Percentiles rank a stretch among this genome's conserved stretches.
phyloP scores from a whole-genome alignment of 2,113 vertebrate species.

The Clarias magur region DNA sequence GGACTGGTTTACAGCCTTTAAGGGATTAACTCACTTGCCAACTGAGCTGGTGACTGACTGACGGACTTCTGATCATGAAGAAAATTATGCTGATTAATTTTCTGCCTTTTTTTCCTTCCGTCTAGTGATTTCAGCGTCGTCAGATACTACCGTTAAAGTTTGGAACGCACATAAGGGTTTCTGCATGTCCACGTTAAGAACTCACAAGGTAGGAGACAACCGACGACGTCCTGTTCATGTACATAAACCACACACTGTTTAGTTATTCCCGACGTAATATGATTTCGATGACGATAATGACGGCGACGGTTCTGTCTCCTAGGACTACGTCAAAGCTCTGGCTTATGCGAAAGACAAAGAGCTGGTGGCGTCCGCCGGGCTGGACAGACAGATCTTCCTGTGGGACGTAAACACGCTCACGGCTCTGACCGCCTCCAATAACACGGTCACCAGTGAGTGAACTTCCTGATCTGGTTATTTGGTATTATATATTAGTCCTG shows the following conservation, averaged over 20 bases:
- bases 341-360: conserved; percentile 99
- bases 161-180: conserved; percentile 99
- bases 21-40: no score
- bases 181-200: conserved; percentile 98
- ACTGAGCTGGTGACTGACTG: no score
- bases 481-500: no score
- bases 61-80: no score
- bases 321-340: conserved; percentile 98
- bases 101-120: neutral
- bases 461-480: neutral
- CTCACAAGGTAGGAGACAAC: conserved; percentile 83
- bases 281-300: neutral
- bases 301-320: neutral
- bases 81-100: conserved; percentile 6
- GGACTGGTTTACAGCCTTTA: no score
- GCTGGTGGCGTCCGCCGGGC: conserved; percentile 92
- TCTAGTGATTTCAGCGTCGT: conserved; percentile 96
- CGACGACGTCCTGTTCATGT: neutral
- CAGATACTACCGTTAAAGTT: conserved; percentile 97
- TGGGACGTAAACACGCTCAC: conserved; percentile 99
- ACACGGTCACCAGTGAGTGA: conserved; percentile 96
- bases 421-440: conserved; percentile 97
- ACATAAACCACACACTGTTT: neutral
- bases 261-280: neutral
- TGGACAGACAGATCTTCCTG: conserved; percentile 98